Conservation (phyloP, 2,113 vertebrate species). For the Platichthys stellatus region DNA sequence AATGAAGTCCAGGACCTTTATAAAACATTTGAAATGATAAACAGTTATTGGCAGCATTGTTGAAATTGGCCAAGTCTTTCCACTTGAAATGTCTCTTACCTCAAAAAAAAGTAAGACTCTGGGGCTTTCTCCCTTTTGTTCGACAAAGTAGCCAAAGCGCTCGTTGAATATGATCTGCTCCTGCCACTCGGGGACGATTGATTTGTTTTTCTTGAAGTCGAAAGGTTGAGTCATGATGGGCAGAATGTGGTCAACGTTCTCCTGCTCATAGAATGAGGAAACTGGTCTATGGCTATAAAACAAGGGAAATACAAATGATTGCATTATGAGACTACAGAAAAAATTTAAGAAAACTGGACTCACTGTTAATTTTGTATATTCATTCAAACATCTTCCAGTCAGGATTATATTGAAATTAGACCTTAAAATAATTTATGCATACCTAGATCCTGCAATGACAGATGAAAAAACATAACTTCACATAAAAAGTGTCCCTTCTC, state of each 20-base stretch:
- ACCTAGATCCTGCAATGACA: too few species aligned
- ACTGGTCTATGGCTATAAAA: constrained; percentile 84
- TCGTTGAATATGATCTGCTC: constrained; percentile 97
- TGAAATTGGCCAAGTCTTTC: not conserved
- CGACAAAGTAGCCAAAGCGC: constrained; percentile 89
- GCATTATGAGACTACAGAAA: not conserved
- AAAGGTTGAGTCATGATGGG: constrained; percentile 93
- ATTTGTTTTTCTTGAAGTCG: constrained; percentile 91
- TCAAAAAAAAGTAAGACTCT: constrained; percentile 92
- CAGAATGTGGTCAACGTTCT: constrained; percentile 86
- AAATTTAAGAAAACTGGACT: too few species aligned
- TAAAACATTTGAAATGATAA: constrained; percentile 38
- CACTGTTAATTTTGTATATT: too few species aligned
- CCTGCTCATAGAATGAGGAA: constrained; percentile 89
- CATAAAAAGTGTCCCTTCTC: constrained; percentile 37
- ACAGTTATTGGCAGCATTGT: not conserved
- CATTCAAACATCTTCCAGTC: too few species aligned
- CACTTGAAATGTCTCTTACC: constrained; percentile 76
- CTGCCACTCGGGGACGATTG: constrained; percentile 92
- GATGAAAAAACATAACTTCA: too few species aligned
- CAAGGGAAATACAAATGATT: not conserved
- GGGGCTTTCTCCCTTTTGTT: constrained; percentile 82
- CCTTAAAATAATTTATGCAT: too few species aligned
- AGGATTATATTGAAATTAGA: too few species aligned
- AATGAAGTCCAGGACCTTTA: constrained; percentile 92